These are phyloP conservation scores for Brachyrhaphis roseni DNA, from an alignment of 2,797 vertebrate species.

Conservation along the genomic window DNA sequence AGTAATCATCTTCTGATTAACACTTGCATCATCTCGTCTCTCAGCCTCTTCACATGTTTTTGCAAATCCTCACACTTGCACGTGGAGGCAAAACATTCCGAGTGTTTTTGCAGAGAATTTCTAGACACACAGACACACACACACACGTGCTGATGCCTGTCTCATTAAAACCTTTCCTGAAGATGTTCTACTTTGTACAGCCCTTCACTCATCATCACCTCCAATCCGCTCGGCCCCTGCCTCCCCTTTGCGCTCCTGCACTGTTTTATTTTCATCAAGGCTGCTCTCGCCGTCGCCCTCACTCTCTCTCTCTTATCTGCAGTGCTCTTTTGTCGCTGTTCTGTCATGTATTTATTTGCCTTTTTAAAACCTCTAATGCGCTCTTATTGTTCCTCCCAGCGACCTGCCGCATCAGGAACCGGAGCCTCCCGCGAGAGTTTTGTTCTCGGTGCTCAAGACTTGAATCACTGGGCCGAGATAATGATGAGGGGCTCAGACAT, in stretches of 20 bases:
- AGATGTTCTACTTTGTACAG: constrained; percentile 90
- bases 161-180: constrained; percentile 98
- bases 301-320: constrained; percentile 39
- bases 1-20: constrained; percentile 6
- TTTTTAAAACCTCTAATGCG: constrained; percentile 90
- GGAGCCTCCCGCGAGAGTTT: constrained; percentile 81
- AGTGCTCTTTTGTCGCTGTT: constrained; percentile 87
- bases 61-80: constrained; percentile 46
- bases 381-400: constrained; percentile 86
- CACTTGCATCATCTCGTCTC: neutral
- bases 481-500: constrained; percentile 76
- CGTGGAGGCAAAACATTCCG: constrained; percentile 56
- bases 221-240: constrained; percentile 73
- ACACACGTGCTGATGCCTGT: constrained; percentile 52
- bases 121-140: constrained; percentile 51
- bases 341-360: constrained; percentile 98
- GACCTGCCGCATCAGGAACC: constrained; percentile 86
- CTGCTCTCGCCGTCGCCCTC: constrained; percentile 30
- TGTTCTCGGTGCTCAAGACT: constrained; percentile 78
- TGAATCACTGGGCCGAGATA: constrained; percentile 84
- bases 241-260: constrained; percentile 88
- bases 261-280: constrained; percentile 93
- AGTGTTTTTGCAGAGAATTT: constrained; percentile 68
- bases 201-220: constrained; percentile 88
- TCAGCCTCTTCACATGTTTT: constrained; percentile 16